A percentile compares a stretch with the other conserved stretches of the same genome.
Evolutionary conservation across 2,113 vertebrate species (phyloP).

Genomic region (Gymnocephalus cernua): DNA sequence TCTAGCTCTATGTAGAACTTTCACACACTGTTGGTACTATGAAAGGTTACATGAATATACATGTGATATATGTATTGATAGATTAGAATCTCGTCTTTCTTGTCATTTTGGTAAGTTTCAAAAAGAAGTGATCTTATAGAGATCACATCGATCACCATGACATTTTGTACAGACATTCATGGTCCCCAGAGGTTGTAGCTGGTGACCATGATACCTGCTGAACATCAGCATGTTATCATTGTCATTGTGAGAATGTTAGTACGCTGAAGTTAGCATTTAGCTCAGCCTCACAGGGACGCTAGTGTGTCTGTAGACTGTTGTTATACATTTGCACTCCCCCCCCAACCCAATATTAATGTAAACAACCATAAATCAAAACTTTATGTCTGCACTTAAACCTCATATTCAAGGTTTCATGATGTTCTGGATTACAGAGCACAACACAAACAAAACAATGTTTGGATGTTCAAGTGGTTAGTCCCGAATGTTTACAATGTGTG

Average conservation of each 20-base stretch:
- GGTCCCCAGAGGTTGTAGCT: background rate
- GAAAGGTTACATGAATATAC: background rate
- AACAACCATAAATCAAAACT: background rate
- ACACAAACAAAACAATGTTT: background rate
- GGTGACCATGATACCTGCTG: background rate
- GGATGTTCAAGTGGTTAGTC: background rate
- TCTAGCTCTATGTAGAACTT: background rate
- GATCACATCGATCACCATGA: background rate
- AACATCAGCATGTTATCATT: background rate
- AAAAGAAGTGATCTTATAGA: background rate
- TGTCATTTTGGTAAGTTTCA: background rate
- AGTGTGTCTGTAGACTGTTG: background rate
- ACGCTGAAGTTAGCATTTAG: background rate
- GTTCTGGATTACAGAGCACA: background rate
- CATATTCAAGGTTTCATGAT: background rate
- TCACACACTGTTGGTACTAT: background rate
- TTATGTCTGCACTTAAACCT: background rate
- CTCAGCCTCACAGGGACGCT: background rate
- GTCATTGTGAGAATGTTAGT: background rate
- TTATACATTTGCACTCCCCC: background rate
- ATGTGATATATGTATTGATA: background rate
- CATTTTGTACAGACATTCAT: background rate
- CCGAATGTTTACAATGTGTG: too few species aligned
- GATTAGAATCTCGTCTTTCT: background rate
- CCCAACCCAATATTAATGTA: background rate